Base-by-base conservation (phyloP, 2,888 invertebrate species). In the Tipula unca region DNA sequence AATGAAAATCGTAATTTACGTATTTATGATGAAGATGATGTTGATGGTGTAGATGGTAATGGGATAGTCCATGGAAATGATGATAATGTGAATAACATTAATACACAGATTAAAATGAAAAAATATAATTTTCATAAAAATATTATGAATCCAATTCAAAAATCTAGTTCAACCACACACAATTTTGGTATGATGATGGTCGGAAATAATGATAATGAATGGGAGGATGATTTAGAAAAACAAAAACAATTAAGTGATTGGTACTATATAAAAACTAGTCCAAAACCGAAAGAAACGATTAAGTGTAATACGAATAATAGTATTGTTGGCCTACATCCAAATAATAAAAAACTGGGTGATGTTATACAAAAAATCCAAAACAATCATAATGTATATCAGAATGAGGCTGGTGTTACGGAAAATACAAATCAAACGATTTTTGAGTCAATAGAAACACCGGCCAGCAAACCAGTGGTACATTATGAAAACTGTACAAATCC, bases 241-340 rank as follows among this genome's bases (percentile, higher is more conserved):
- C 88, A 88, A 85, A 88, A 87, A 86, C 87, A 88, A 86, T 87
- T 88, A n/a, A 88, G 88, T 86, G 88, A 88, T 86, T 88, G 88
- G 88, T 88, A 88, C 87, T 88, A 88, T 85, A 88, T 88, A 85
- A 88, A 88, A 86, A 87, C 87, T n/a, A 87, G 86, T 85, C 87
- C 87, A 42, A 86, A 86, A 85, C 85, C 87, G n/a, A 86, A 86
- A 86, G 86, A 85, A 20, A 42, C 42, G 35, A 69, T 69, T 69
- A 69, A 69, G 25, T 69, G 69, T 69, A 69, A 69, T 69, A 69
- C 69, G 25, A 69, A 69, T 69, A 69, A 69, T 69, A 69, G 69
- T 69, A 25, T 69, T 69, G 25, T 69, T 69, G 69, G 69, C 69
- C 69, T 25, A 20, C 25, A 69, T 69, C 69, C 69, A 69, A 69